Conservation (phyloP, 2,888 invertebrate species). For the Empis livida region DNA sequence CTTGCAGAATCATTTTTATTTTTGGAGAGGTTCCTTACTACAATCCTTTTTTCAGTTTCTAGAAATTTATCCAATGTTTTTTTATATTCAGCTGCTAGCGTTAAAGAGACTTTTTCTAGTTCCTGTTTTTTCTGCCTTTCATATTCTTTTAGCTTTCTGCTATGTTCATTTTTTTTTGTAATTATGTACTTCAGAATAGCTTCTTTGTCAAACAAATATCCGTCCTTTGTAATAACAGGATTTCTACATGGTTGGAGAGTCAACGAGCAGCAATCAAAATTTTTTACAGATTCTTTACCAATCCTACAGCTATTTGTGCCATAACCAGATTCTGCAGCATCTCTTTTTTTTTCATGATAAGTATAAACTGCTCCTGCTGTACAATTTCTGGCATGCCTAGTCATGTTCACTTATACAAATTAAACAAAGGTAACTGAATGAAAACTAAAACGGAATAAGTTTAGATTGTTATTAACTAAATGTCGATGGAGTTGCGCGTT, state of each 20-base stretch:
- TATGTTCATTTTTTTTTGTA: slow-evolving; percentile 84
- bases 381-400: slow-evolving; percentile 93
- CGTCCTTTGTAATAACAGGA: slow-evolving; percentile 84
- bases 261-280: slow-evolving; percentile 95
- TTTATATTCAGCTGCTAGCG: slow-evolving; percentile 59
- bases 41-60: slow-evolving; percentile 68
- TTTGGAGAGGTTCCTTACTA: background rate
- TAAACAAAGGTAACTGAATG: too few relatives aligned
- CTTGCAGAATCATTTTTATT: background rate
- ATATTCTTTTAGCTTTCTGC: slow-evolving; percentile 79
- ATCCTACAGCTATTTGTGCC: slow-evolving; percentile 75
- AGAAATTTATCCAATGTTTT: slow-evolving; percentile 66
- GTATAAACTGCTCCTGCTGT: slow-evolving; percentile 98
- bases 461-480: too few relatives aligned
- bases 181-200: slow-evolving; percentile 91
- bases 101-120: slow-evolving; percentile 27
- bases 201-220: slow-evolving; percentile 93
- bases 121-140: slow-evolving; percentile 74
- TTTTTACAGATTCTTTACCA: slow-evolving; percentile 52
- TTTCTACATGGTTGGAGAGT: slow-evolving; percentile 92
- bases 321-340: slow-evolving; percentile 88
- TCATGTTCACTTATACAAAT: too few relatives aligned
- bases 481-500: too few relatives aligned
- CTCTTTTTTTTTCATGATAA: slow-evolving; percentile 94
- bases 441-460: too few relatives aligned